A percentile compares a stretch with the other conserved stretches of the same genome.
phyloP scores from a whole-genome alignment of 2,797 vertebrate genomes.

The Aulostomus chinensis region DNA sequence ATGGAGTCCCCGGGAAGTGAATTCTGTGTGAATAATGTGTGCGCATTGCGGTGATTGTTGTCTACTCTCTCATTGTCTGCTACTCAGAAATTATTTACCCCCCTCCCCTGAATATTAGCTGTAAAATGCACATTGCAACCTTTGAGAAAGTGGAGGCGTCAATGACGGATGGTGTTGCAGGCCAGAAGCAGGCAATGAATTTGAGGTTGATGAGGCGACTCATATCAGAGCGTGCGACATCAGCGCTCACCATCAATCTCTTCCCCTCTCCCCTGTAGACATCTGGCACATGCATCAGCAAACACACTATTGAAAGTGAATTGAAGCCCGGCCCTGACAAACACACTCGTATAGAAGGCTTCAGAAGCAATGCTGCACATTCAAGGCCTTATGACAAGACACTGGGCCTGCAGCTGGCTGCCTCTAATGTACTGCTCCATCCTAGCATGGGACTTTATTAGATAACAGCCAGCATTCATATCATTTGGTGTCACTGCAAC shows the following conservation, averaged over 20 bases:
- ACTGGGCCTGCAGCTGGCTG: conserved; percentile 39
- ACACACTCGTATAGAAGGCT: conserved; percentile 19
- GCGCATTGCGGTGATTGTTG: conserved; percentile 44
- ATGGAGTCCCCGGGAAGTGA: conserved; percentile 28
- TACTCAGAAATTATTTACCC: conserved; percentile 54
- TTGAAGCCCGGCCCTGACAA: conserved; percentile 43
- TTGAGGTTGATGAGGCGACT: conserved; percentile 84
- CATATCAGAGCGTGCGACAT: conserved; percentile 79
- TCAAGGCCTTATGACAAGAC: conserved; percentile 52
- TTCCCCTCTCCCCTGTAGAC: conserved; percentile 62
- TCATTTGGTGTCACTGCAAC: conserved; percentile 43
- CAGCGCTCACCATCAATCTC: conserved; percentile 80
- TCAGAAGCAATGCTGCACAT: conserved; percentile 29
- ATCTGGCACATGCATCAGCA: conserved; percentile 72
- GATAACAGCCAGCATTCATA: conserved; percentile 39
- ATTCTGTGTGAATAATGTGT: conserved; percentile 49
- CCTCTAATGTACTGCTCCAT: conserved; percentile 47
- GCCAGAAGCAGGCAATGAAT: conserved; percentile 74
- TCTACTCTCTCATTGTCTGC: conserved; percentile 58
- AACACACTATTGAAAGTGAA: conserved; percentile 64
- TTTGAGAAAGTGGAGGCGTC: conserved; percentile 62
- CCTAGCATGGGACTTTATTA: conserved; percentile 45
- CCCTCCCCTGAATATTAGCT: conserved; percentile 55
- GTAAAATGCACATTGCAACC: conserved; percentile 64
- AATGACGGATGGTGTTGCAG: conserved; percentile 74